Evolutionary conservation across 2,797 vertebrate species (phyloP).

Genomic region (Cossypha caffra): DNA sequence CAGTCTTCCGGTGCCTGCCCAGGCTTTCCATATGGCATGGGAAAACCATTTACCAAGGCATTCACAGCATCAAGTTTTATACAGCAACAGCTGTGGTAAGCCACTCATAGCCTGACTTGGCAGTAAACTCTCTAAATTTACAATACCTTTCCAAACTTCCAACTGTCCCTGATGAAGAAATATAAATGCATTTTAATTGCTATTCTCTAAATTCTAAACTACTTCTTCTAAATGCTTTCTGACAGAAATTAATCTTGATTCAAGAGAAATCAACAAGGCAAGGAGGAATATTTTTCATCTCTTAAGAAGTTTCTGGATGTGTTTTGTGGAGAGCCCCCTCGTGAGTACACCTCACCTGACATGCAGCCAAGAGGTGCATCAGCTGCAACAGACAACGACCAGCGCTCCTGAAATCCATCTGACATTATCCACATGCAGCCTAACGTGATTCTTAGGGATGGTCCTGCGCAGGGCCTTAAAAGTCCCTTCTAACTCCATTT

Average conservation of each 20-base stretch:
- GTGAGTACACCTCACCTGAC: background rate
- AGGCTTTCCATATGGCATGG: background rate
- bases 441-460: background rate
- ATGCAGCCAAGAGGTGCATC: background rate
- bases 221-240: background rate
- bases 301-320: background rate
- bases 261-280: background rate
- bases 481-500: no score
- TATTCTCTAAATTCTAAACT: background rate
- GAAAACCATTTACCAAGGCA: background rate
- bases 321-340: background rate
- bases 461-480: background rate
- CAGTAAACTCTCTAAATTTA: background rate
- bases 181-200: background rate
- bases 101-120: background rate
- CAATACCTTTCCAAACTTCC: background rate
- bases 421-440: accelerated
- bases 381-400: background rate
- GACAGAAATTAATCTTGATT: background rate
- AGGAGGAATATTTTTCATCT: background rate
- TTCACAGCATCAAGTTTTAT: background rate
- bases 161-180: background rate
- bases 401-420: background rate
- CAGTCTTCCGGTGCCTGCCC: background rate
- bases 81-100: background rate